Conservation (phyloP, 2,888 invertebrate genomes). For the Siphonodentalium dalli region DNA sequence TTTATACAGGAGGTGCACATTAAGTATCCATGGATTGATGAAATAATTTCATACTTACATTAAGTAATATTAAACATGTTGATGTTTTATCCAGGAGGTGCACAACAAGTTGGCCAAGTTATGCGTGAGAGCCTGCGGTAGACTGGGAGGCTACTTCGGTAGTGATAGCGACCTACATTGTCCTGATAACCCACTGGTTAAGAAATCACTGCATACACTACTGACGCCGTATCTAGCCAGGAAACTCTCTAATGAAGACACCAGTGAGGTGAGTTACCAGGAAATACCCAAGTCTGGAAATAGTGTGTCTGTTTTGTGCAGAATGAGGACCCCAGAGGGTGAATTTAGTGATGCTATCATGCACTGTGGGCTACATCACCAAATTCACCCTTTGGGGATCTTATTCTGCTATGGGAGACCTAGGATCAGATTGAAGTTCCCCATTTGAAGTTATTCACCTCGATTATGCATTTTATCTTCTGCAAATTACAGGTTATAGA, state of each 20-base stretch:
- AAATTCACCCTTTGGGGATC: too few relatives aligned
- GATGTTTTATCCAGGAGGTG: slow-evolving; percentile 73
- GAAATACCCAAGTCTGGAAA: too few relatives aligned
- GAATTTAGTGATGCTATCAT: too few relatives aligned
- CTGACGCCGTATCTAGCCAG: slow-evolving; percentile 88
- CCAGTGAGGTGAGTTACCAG: slow-evolving; percentile 74
- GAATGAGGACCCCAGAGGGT: too few relatives aligned
- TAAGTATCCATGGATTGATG: background rate
- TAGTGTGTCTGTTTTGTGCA: too few relatives aligned
- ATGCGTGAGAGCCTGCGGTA: slow-evolving; percentile 83
- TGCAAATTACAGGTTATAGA: too few relatives aligned
- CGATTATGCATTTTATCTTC: too few relatives aligned
- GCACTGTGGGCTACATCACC: background rate
- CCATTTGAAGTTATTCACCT: too few relatives aligned
- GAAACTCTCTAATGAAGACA: slow-evolving; percentile 76
- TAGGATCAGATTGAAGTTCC: background rate
- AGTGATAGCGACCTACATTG: slow-evolving; percentile 67
- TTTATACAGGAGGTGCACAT: too few relatives aligned
- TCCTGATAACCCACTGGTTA: slow-evolving; percentile 73
- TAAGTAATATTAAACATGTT: background rate
- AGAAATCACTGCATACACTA: slow-evolving; percentile 73
- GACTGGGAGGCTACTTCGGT: slow-evolving; percentile 73
- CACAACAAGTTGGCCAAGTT: slow-evolving; percentile 91
- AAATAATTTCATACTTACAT: background rate
- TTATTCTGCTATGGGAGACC: background rate